Base-by-base conservation (phyloP, 2,113 vertebrate genomes). In the Eretmochelys imbricata region DNA sequence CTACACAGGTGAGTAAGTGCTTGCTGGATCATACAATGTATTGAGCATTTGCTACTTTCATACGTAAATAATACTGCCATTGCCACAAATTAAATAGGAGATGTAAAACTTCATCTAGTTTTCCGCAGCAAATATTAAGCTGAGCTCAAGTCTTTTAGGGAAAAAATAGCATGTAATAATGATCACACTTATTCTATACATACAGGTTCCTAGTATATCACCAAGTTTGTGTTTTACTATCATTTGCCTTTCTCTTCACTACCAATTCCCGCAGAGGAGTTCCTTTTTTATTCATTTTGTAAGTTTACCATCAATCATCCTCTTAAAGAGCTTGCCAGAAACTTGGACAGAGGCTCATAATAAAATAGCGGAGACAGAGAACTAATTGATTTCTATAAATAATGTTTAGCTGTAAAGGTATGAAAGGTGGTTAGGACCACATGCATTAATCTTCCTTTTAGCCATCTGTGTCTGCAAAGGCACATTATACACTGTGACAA, bases 361-460 rank as follows among this genome's bases (percentile, higher is more conserved):
- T 97, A 98, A 97, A 96, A 97, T 87, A 93, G 89, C 91, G 95
- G 92, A 98, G 96, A 97, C 96, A 97, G 94, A 97, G 95, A 96
- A 92, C 83, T 97, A 98, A 98, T 96, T 98, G 97, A 96, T 97
- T 97, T 91, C 96, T 98, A 93, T 97, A 98, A 98, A 97, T 98
- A 96, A 97, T 87, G 81, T 97, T 98, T 92, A 95, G 90, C 93
- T 98, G 90, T 96, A 97, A 96, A 98, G 95, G 94, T 96, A 95
- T 79, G 95, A 98, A 96, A 93, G 80, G 89, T 97, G 82, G 94
- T 93, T 94, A 94, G 94, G 97, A 93, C 85, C 97, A 94, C 94
- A 85, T 12, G 31, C 90, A 95, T 98, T 97, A 96, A 93, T 97
- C 95, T 98, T 94, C 85, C 84, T 51, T 84, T 95, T 76, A 84